Evolutionary conservation across 1,140 invertebrate genomes (phyloP), one percentile per base, ranked within the genome.

Genomic region (Drosophila repletoides): DNA sequence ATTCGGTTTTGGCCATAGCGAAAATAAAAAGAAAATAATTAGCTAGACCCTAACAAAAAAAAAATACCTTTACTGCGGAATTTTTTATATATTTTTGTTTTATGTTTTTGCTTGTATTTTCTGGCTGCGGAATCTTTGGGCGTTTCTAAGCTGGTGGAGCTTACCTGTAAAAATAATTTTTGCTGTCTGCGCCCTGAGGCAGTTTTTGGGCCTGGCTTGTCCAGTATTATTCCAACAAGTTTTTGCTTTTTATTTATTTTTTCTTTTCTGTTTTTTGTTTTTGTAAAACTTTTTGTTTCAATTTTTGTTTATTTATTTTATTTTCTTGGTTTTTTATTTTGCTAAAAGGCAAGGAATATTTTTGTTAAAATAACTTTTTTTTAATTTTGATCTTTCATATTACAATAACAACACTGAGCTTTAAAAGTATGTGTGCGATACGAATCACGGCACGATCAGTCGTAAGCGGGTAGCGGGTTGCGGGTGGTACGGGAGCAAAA

Each of bases 21-120:
- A 80, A 76, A 76, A 76, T 72, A 72, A 56, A 51, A 61, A 73
- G 66, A 66, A 76, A 73, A 76, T 77, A 81, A 81, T 83, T 77
- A 81, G 77, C 77, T 72, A 72, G 75, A 65, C 74, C 77, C 72
- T 83, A 68, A 56, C 38, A 56, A 41, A 52, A 56, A 60, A 48
- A 33, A 31, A 22, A 55, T 29, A 14, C 53, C 22, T 22, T 34
- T 48, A 36, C 61, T 70, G 63, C 48, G 67, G 67, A 70, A 66
- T 70, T 70, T 70, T 55, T 65, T 64, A n/a, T 36, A 26, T 38
- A 31, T 51, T 53, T 70, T 26, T 34, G 22, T 61, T 36, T 34
- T 21, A 24, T 34, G 36, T 67, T 68, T 49, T 26, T 61, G 26
- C 55, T 63, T 53, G 72, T 59, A 70, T 69, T 74, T 71, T 60